Conservation (phyloP, 2,113 vertebrate species). For the Cygnus atratus region DNA sequence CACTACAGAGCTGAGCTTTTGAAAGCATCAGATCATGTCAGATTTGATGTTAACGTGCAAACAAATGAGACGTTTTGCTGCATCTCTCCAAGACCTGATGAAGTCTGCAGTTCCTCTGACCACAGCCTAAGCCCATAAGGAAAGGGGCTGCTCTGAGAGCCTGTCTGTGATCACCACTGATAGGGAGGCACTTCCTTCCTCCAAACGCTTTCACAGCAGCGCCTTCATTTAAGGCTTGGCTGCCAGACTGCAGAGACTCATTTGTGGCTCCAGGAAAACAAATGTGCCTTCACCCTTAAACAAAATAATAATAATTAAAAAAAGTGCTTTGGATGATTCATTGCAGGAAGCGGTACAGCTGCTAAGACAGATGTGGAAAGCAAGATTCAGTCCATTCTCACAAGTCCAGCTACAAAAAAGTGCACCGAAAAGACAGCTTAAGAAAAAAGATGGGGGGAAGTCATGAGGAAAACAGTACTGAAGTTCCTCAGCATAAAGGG, state of each 20-base stretch:
- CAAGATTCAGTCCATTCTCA: background rate
- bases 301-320: background rate
- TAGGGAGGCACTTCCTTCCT: conserved; percentile 24
- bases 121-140: background rate
- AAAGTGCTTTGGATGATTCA: conserved; percentile 22
- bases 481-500: background rate
- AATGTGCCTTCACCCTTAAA: conserved; percentile 43
- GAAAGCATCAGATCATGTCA: background rate
- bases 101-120: background rate
- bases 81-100: background rate
- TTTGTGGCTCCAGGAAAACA: conserved; percentile 42
- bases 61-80: background rate
- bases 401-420: background rate
- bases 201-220: background rate
- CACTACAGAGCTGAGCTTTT: background rate
- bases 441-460: conserved; percentile 22
- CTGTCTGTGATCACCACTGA: fast-evolving
- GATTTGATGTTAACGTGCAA: background rate
- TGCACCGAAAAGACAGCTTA: background rate
- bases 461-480: conserved; percentile 23
- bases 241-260: conserved; percentile 14
- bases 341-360: conserved; percentile 57
- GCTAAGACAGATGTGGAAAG: conserved; percentile 47
- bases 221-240: background rate
- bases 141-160: background rate